Base-by-base conservation (phyloP, 2,888 invertebrate genomes). In the Idaea biselata region DNA sequence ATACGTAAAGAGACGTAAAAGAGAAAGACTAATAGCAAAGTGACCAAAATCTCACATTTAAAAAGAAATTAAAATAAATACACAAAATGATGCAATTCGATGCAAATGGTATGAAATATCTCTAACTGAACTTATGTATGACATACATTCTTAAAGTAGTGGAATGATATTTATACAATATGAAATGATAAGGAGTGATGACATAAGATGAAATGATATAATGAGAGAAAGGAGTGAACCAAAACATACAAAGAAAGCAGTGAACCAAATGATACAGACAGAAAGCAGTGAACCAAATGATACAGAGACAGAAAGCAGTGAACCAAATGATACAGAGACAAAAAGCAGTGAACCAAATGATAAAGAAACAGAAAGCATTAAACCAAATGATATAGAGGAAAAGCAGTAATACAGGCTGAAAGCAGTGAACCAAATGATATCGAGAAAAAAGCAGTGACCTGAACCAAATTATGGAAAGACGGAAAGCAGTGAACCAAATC, bases 111-210 rank as follows among this genome's bases (percentile, higher is more conserved):
- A 33, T 33, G 33, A 33, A 5, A 33, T 7, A 33, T 1, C 2
- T 5, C 5, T 7, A 33, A 59, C 18, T 18, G 18, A 17, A 53
- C 53, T n/a, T n/a, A n/a, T n/a, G n/a, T 18, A 60, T 32, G 6
- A 14, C 6, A 60, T 54, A 60, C 60, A 60, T 18, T 18, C 57
- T 55, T 14, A 60, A 57, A 32, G 14, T 16, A 18, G 11, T 11
- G 18, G 7, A 18, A 18, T 14, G 14, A 56, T 11, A 14, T 2
- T 6, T 7, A 56, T 16, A 18, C 56, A 56, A 17, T 55, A 6
- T 16, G 11, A 56, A 14, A 44, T 25, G 25, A 25, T 25, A 32
- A 32, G 44, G 3, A 11, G 44, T 44, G 44, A 44, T 25, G 1
- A 25, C 25, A 25, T 25, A 25, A 25, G 5, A 44, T 14, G 14